Evolutionary conservation across 2,888 invertebrate species (phyloP).

Genomic region (Dryadula phaetusa): DNA sequence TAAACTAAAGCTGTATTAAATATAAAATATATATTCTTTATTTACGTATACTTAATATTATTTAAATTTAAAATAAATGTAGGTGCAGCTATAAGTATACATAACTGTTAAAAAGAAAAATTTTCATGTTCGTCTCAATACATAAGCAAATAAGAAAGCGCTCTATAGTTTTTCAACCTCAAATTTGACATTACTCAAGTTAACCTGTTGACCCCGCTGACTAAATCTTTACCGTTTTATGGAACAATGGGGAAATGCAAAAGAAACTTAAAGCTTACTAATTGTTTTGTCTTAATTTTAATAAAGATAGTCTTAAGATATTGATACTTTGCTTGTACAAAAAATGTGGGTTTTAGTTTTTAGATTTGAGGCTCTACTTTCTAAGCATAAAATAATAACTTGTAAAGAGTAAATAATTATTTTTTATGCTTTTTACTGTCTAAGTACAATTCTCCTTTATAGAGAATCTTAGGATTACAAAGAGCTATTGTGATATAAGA

Average conservation of each 20-base stretch:
- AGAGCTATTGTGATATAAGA: too few relatives aligned
- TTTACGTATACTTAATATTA: not conserved
- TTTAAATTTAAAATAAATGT: not conserved
- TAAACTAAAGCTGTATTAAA: not conserved
- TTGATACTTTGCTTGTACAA: too few relatives aligned
- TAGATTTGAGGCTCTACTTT: too few relatives aligned
- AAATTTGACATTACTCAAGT: not conserved
- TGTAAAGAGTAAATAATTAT: too few relatives aligned
- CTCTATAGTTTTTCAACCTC: not conserved
- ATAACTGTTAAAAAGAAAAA: not conserved
- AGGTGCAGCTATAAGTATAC: not conserved
- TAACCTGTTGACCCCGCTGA: not conserved
- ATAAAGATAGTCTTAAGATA: too few relatives aligned
- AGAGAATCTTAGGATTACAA: too few relatives aligned
- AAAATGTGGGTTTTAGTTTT: too few relatives aligned
- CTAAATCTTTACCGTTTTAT: not conserved
- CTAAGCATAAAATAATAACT: too few relatives aligned
- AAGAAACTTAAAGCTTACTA: not conserved
- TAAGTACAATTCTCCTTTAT: too few relatives aligned
- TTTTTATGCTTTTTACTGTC: too few relatives aligned
- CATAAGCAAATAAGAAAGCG: not conserved
- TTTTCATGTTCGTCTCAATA: not conserved
- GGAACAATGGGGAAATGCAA: not conserved
- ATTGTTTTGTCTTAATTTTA: too few relatives aligned
- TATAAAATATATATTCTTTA: not conserved